Evolutionary conservation across 2,113 vertebrate genomes (phyloP), one percentile per base, ranked within the genome.

Genomic region (Castor canadensis): DNA sequence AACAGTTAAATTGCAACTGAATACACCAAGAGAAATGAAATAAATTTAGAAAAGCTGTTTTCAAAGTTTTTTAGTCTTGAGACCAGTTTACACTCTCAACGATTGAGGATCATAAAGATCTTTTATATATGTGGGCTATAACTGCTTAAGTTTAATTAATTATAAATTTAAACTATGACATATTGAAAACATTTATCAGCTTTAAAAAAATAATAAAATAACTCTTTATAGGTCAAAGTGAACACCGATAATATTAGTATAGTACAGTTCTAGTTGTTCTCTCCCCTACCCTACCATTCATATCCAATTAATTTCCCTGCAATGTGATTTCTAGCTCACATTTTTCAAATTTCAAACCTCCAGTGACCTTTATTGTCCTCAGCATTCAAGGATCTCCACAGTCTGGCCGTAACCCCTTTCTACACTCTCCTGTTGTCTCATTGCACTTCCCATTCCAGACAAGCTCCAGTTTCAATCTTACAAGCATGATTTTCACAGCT

Each of bases 21-120:
- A 93, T 52, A 91, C 67, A 45, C 35, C 28, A 80, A 17, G 64
- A 84, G 24, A 93, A 89, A 92, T 79, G 22, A 62, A 73, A 92
- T 84, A 83, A 82, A 69, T 79, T 92, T 87, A 87, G 38, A 82
- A 89, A 94, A 91, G 45, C n/a, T 60, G 30, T 79, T 87, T 96
- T 73, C 38, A 79, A 83, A 69, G 32, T 47, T 30, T 52, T 81
- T 82, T 86, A 81, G 60, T 81, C 52, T 77, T 77, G 26, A 58
- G 45, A 72, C 15, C 35, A 72, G 17, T 81, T 95, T 32, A 52
- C 28, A 79, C 38, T 83, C n/a, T 54, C 54, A 67, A 79, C 19
- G 52, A 69, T 5, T 79, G 64, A 91, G 32, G 38, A 69, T 15
- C n/a, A 56, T 43, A 69, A 93, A 93, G 47, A 89, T 19, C 11